phyloP scores from a whole-genome alignment of 2,888 invertebrate genomes.

The Lissonota sp. region DNA sequence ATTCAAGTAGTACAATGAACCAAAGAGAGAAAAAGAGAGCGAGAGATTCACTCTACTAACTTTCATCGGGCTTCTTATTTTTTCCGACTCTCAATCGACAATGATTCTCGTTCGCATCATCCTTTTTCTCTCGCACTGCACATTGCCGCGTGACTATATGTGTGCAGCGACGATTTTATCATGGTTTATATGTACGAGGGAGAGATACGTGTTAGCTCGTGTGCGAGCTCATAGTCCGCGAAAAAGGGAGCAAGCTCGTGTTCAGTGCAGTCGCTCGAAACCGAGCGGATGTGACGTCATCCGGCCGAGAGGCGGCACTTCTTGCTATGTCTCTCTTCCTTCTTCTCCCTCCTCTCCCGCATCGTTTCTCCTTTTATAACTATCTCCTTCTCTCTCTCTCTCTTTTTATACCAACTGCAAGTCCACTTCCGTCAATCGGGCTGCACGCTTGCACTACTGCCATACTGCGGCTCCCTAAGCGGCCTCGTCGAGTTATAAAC shows the following conservation, averaged over 20 bases:
- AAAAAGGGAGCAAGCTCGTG: conserved; percentile 62
- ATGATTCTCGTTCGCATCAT: conserved; percentile 13
- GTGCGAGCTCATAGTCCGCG: conserved; percentile 57
- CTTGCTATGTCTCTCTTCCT: conserved; percentile 47
- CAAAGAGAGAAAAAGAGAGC: conserved; percentile 5
- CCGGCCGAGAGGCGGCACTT: conserved; percentile 58
- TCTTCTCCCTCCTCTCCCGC: conserved; percentile 13
- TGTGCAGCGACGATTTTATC: conserved; percentile 1
- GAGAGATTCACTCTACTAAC: conserved; percentile 52
- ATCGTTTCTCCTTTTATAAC: background rate
- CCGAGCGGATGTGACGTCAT: conserved; percentile 78
- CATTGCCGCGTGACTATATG: background rate
- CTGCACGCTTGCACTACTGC: conserved; percentile 78
- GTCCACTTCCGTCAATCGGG: conserved; percentile 75
- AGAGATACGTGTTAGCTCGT: conserved; percentile 30
- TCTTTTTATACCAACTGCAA: conserved; percentile 40
- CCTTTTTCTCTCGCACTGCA: background rate
- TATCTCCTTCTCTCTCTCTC: conserved; percentile 34
- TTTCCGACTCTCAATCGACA: conserved; percentile 31
- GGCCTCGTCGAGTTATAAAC: conserved; percentile 57
- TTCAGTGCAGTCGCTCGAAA: conserved; percentile 57
- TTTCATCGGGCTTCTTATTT: conserved; percentile 40
- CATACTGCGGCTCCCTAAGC: conserved; percentile 73
- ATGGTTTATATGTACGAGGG: conserved; percentile 2
- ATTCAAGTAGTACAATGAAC: conserved; percentile 13